phyloP scores from a whole-genome alignment of 2,888 invertebrate species.

The Blastobasis lacticolella region DNA sequence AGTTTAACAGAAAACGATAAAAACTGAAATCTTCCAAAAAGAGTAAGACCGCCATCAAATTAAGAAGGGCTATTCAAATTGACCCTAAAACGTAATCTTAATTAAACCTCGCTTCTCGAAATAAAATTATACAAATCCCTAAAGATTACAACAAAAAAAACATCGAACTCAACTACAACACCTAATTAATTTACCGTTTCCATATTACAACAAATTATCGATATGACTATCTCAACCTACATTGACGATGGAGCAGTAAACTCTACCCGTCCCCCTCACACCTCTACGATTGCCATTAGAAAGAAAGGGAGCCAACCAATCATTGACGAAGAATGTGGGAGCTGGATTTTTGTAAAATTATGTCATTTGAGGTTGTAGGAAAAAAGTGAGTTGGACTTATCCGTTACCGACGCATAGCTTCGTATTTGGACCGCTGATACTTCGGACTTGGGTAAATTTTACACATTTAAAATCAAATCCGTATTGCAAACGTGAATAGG shows the following conservation, averaged over 20 bases:
- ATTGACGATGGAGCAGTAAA: slow-evolving; percentile 8
- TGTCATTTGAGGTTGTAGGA: slow-evolving; percentile 31
- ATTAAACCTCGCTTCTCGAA: too few relatives aligned
- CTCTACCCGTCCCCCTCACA: slow-evolving; percentile 14
- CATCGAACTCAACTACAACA: background rate
- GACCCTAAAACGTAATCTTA: too few relatives aligned
- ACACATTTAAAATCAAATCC: too few relatives aligned
- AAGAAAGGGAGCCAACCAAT: slow-evolving; percentile 5
- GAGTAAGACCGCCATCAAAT: slow-evolving; percentile 15
- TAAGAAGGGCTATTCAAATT: background rate
- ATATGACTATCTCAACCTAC: slow-evolving; percentile 15
- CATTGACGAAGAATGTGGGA: slow-evolving; percentile 2
- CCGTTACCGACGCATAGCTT: slow-evolving; percentile 16
- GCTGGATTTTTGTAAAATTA: slow-evolving; percentile 32
- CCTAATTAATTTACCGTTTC: slow-evolving; percentile 41
- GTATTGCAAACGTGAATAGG: too few relatives aligned
- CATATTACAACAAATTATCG: slow-evolving; percentile 25
- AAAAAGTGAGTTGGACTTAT: slow-evolving; percentile 30
- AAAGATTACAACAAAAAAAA: too few relatives aligned
- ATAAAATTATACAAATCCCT: too few relatives aligned
- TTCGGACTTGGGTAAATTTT: slow-evolving; percentile 12
- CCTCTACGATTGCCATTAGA: slow-evolving; percentile 6
- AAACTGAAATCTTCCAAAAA: background rate
- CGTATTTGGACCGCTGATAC: slow-evolving; percentile 7
- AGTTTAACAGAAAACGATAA: too few relatives aligned